Evolutionary conservation across 2,113 vertebrate species (phyloP), one percentile per base, ranked within the genome.

Genomic region (Lampris incognitus): DNA sequence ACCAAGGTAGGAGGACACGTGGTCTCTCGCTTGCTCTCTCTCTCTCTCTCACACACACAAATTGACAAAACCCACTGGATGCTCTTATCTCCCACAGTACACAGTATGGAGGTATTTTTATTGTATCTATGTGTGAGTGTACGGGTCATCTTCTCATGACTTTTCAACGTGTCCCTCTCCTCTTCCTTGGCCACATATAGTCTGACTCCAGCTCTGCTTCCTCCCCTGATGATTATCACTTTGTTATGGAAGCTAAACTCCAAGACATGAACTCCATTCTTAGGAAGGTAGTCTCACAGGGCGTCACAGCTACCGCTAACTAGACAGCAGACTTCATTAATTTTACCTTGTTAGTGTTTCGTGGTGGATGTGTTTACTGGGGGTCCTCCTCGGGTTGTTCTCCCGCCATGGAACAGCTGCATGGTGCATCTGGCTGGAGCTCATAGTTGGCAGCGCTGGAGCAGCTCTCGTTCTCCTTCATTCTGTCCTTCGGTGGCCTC

Each of bases 201-300:
- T 98, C 95, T 94, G 96, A 96, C 94, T 95, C 95, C 95, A 97
- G 95, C 94, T 97, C 96, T 95, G 96, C 97, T 95, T 95, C 96
- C 93, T 97, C 96, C 94, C 95, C 96, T 84, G 96, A 97, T 95
- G 96, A 97, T 97, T 97, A 97, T 97, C 96, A 97, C 94, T 97
- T 96, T 98, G 95, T 98, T 94, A 97, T 97, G 97, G 97, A 97
- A 97, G 95, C 96, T 98, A 98, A 98, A 94, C 96, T 97, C 93
- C 96, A 97, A 96, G 97, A 98, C 95, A 96, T 96, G 96, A 97
- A 94, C 96, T 95, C 95, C 97, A 97, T 96, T 95, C 96, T 96
- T 96, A 98, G 97, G 96, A 98, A 98, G 97, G 96, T 98, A 97
- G 96, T 95, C 95, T 93, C 95, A 92, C 94, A 95, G 95, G 95